Base-by-base conservation (phyloP, 2,797 vertebrate genomes). In the Xyrichtys novacula region DNA sequence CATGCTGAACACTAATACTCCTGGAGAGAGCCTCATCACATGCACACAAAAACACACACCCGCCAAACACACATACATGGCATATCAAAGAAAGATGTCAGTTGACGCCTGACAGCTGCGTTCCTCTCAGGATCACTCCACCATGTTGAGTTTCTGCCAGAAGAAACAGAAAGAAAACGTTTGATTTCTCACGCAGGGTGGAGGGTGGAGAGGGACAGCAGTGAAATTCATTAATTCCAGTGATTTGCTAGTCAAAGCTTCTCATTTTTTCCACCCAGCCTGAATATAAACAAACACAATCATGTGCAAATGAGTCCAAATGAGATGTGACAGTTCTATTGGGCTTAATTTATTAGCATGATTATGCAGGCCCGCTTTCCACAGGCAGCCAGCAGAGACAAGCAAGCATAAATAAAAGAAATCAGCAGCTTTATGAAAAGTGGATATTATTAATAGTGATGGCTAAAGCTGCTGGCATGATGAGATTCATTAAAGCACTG, bases 311-410 rank as follows among this genome's bases (percentile, higher is more conserved):
- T 89, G 76, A 88, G 79, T 88, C 83, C 84, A 93, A 93, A 94
- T 93, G 86, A 89, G 83, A 91, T 89, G 89, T 93, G 93, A 92
- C 92, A 89, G 90, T 87, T 92, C 87, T 91, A 90, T 90, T 87
- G 89, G 90, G 85, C 65, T 92, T 92, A 83, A 92, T 93, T 93
- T 91, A 94, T 93, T 93, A 94, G 88, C 75, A 58, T 88, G 90
- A 93, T 93, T 92, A 93, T 82, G 78, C 65, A 32, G 80, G 67
- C 81, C 84, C 3, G 57, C 73, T 89, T 86, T 85, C 79, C 76
- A 82, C 86, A 72, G 73, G 74, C 89, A 80, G 87, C 71, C 71
- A 78, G 79, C 84, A 64, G 84, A 85, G 71, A 88, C 61, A 75
- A 72, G 76, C 62, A 72, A 82, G 85, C 65, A 72, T 86, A 89